A percentile compares a stretch with the other conserved stretches of the same genome.
Evolutionary conservation across 2,113 vertebrate species (phyloP).

Genomic region (Narcine bancroftii): DNA sequence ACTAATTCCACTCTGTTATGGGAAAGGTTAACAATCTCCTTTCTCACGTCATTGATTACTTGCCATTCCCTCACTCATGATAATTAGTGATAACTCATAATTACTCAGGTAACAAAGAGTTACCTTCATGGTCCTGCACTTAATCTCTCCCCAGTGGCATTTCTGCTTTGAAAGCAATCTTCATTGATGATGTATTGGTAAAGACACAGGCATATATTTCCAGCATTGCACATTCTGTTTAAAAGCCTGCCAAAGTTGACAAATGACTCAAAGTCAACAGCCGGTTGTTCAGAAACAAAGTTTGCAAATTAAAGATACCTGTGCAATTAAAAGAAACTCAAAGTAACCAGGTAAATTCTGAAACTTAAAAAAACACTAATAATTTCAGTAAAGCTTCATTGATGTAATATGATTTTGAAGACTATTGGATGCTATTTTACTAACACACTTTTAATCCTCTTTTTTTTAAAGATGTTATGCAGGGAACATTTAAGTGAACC

Average conservation of each 20-base stretch:
- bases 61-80: background rate
- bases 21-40: constrained; percentile 1
- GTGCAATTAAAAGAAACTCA: background rate
- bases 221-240: background rate
- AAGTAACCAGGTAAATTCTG: background rate
- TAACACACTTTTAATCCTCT: too few species aligned
- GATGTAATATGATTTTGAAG: too few species aligned
- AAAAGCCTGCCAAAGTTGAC: constrained; percentile 9
- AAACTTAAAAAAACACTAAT: background rate
- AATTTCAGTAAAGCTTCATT: background rate
- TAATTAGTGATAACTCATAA: background rate
- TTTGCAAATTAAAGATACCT: background rate
- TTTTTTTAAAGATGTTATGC: too few species aligned
- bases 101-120: background rate
- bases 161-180: constrained; percentile 10
- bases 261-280: constrained; percentile 5
- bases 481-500: too few species aligned
- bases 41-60: background rate
- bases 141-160: background rate
- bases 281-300: background rate
- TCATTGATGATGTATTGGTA: background rate
- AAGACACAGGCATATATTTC: background rate
- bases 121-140: background rate
- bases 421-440: too few species aligned
- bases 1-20: background rate